Evolutionary conservation across 2,888 invertebrate genomes (phyloP).

Genomic region (Napeogenes sylphis): DNA sequence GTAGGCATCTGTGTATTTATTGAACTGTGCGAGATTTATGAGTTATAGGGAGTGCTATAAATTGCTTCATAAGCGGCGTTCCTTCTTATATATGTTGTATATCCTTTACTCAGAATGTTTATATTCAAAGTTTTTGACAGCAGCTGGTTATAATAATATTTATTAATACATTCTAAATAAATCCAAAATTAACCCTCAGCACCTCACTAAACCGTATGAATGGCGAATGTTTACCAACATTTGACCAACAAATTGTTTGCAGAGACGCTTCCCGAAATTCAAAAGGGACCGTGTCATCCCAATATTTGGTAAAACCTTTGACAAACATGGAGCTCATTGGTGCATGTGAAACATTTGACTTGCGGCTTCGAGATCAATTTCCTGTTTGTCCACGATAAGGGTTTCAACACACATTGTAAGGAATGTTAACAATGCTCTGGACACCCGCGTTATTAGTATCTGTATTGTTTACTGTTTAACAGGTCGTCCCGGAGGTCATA

Average conservation of each 20-base stretch:
- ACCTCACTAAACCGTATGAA: conserved; percentile 24
- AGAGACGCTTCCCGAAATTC: conserved; percentile 41
- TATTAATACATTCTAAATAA: neutral
- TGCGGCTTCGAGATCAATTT: conserved; percentile 46
- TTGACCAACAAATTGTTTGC: conserved; percentile 35
- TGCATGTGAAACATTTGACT: conserved; percentile 43
- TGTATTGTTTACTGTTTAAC: conserved; percentile 8
- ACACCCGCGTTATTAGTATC: conserved; percentile 28
- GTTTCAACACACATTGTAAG: conserved; percentile 47
- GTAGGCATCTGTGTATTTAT: too few species aligned
- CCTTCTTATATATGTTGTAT: too few species aligned
- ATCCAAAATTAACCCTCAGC: conserved; percentile 9
- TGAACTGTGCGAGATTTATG: too few species aligned
- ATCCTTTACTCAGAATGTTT: too few species aligned
- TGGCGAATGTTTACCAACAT: conserved; percentile 34
- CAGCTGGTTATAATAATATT: conserved; percentile 2
- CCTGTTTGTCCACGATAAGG: conserved; percentile 56
- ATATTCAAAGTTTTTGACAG: neutral
- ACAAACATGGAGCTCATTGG: conserved; percentile 41
- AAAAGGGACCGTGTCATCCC: conserved; percentile 44
- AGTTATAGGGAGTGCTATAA: too few species aligned
- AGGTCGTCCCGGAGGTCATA: neutral
- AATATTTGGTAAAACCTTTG: conserved; percentile 49
- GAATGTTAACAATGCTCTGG: conserved; percentile 43
- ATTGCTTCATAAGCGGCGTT: too few species aligned